Evolutionary conservation across 2,888 invertebrate genomes (phyloP).

Genomic region (Gortyna flavago): DNA sequence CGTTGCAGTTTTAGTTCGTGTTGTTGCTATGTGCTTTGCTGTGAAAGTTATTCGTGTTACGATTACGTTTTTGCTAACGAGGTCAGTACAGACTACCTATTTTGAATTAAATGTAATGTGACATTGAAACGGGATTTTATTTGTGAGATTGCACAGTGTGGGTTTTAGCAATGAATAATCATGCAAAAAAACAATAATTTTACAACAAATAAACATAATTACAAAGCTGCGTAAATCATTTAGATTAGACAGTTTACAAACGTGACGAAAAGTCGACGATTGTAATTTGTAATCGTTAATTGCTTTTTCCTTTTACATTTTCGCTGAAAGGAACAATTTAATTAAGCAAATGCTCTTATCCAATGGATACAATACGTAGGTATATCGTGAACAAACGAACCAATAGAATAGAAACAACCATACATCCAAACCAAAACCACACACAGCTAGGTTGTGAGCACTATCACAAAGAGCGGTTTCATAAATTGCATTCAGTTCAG

Average conservation of each 20-base stretch:
- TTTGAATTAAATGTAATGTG: slow-evolving; percentile 53
- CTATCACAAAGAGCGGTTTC: slow-evolving; percentile 74
- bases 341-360: slow-evolving; percentile 22
- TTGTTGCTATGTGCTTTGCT: slow-evolving; percentile 42
- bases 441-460: slow-evolving; percentile 40
- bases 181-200: slow-evolving; percentile 3
- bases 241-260: background rate
- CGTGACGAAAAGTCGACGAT: background rate
- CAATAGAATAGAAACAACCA: background rate
- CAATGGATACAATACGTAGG: background rate
- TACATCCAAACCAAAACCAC: background rate
- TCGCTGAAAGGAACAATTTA: slow-evolving; percentile 2
- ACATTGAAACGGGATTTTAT: slow-evolving; percentile 56
- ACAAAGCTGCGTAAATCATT: background rate
- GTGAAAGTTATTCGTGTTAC: slow-evolving; percentile 53
- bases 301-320: slow-evolving; percentile 9
- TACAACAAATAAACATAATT: slow-evolving; percentile 7
- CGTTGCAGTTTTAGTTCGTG: slow-evolving; percentile 53
- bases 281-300: slow-evolving; percentile 10
- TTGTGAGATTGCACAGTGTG: slow-evolving; percentile 23
- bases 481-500: slow-evolving; percentile 73
- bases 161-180: background rate
- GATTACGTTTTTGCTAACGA: slow-evolving; percentile 57
- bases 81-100: slow-evolving; percentile 58
- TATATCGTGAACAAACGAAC: slow-evolving; percentile 2